phyloP scores from a whole-genome alignment of 2,113 vertebrate species.

The Catagonus wagneri region DNA sequence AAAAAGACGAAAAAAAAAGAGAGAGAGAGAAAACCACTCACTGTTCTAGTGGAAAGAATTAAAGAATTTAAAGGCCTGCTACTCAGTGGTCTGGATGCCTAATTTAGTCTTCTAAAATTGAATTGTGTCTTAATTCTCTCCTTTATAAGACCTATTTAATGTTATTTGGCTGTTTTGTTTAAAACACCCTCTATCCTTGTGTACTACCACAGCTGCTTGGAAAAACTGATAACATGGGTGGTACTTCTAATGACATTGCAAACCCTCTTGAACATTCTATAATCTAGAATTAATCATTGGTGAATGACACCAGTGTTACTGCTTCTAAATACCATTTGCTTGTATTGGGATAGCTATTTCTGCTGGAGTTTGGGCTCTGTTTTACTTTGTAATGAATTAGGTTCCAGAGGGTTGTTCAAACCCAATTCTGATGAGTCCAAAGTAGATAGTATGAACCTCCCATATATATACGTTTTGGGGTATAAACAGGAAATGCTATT shows the following conservation, averaged over 20 bases:
- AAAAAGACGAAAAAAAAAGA: too few relatives aligned
- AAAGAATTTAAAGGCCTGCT: not conserved
- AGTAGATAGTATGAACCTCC: not conserved
- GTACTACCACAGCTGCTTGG: not conserved
- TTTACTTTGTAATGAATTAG: not conserved
- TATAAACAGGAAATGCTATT: not conserved
- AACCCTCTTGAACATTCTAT: not conserved
- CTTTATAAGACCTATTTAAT: not conserved
- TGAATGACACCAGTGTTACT: not conserved
- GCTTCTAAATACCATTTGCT: not conserved
- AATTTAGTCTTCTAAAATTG: constrained; percentile 9
- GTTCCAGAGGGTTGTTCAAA: not conserved
- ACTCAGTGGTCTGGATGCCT: not conserved
- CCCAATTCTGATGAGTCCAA: not conserved
- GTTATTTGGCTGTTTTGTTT: not conserved
- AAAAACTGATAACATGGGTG: not conserved
- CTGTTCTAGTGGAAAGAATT: not conserved
- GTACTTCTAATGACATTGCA: not conserved
- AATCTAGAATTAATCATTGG: not conserved
- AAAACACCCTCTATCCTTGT: not conserved
- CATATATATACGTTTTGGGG: not conserved
- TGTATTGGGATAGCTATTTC: not conserved
- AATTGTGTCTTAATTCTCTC: not conserved
- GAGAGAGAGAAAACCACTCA: too few relatives aligned
- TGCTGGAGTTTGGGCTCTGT: not conserved